phyloP scores from a whole-genome alignment of 2,888 invertebrate species.

The Magallana nippona region DNA sequence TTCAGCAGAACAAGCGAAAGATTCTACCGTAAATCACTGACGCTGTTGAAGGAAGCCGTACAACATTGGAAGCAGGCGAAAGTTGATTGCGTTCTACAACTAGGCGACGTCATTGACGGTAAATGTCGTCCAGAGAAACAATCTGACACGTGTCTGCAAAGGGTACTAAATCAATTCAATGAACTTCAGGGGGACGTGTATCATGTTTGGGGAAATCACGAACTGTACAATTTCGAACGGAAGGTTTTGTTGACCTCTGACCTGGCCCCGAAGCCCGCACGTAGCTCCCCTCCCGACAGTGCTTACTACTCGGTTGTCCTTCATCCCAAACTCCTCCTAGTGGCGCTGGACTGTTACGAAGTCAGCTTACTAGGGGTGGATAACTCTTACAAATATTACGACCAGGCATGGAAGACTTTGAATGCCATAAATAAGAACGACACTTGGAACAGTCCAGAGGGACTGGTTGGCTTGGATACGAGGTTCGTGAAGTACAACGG shows the following conservation, averaged over 20 bases:
- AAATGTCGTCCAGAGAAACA: slow-evolving; percentile 66
- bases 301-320: slow-evolving; percentile 76
- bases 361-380: slow-evolving; percentile 74
- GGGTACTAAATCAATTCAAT: slow-evolving; percentile 68
- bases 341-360: slow-evolving; percentile 79
- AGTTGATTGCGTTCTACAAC: slow-evolving; percentile 76
- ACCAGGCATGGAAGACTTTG: slow-evolving; percentile 67
- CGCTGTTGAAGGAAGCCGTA: slow-evolving; percentile 74
- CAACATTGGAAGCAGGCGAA: slow-evolving; percentile 68
- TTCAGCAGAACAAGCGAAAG: slow-evolving; percentile 72
- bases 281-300: slow-evolving; percentile 47
- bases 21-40: slow-evolving; percentile 77
- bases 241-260: slow-evolving; percentile 64
- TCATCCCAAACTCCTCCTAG: slow-evolving; percentile 67
- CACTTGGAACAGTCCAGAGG: slow-evolving; percentile 71
- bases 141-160: slow-evolving; percentile 67
- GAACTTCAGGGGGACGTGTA: slow-evolving; percentile 60
- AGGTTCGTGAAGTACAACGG: slow-evolving; percentile 79
- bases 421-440: slow-evolving; percentile 71
- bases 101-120: slow-evolving; percentile 80
- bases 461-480: slow-evolving; percentile 67
- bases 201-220: slow-evolving; percentile 80
- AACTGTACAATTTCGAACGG: slow-evolving; percentile 79
- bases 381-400: slow-evolving; percentile 61
- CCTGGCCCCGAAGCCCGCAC: slow-evolving; percentile 53